phyloP scores from a whole-genome alignment of 2,888 invertebrate species.

The Deilephila porcellus region DNA sequence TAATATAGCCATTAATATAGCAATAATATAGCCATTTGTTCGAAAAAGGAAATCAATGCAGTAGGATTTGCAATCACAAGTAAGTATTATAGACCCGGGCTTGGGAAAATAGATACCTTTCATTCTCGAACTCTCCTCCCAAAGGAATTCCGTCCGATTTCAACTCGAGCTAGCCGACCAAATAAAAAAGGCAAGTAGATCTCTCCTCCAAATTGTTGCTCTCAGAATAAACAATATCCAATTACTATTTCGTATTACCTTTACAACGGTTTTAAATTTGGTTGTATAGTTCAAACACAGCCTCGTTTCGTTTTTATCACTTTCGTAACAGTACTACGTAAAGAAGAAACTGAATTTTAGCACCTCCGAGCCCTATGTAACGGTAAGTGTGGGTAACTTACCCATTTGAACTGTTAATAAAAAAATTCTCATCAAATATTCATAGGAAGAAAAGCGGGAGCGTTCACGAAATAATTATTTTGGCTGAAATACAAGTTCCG shows the following conservation, averaged over 20 bases:
- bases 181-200: constrained; percentile 9
- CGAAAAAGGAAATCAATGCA: not conserved
- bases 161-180: constrained; percentile 11
- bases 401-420: constrained; percentile 9
- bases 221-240: constrained; percentile 8
- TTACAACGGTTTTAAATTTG: not conserved
- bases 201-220: not conserved
- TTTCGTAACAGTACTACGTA: constrained; percentile 15
- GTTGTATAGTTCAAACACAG: not conserved
- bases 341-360: constrained; percentile 10
- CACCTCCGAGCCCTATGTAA: constrained; percentile 22
- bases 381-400: constrained; percentile 16
- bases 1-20: too few species aligned
- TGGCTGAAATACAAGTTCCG: constrained; percentile 51
- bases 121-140: constrained; percentile 2
- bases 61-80: not conserved
- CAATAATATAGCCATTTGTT: too few species aligned
- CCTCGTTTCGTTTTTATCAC: constrained; percentile 17
- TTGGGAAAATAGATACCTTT: constrained; percentile 17
- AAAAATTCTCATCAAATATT: constrained; percentile 33
- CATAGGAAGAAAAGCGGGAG: constrained; percentile 33
- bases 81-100: constrained; percentile 2
- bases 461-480: constrained; percentile 53
- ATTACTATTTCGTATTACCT: not conserved
- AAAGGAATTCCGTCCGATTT: constrained; percentile 13